Percentiles rank a stretch among this genome's conserved stretches.
Conservation (phyloP, 2,888 invertebrate genomes). For the Sacculina carcini region DNA sequence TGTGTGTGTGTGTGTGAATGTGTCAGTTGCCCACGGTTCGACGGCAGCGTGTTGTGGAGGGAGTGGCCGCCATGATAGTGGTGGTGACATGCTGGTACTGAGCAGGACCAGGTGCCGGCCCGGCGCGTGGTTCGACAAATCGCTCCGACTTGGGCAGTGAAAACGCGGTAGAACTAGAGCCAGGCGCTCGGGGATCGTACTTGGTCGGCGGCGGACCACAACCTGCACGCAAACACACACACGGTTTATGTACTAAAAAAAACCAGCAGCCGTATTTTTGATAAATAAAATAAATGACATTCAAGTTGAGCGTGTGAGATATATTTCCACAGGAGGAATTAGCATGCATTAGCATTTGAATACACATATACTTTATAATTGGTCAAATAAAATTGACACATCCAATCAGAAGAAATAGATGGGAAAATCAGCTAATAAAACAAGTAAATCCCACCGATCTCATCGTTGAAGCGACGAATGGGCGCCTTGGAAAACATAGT, state of each 20-base stretch:
- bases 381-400: background rate
- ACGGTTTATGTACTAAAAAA: too few species aligned
- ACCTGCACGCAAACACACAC: background rate
- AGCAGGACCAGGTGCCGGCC: background rate
- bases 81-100: conserved; percentile 2
- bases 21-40: too few species aligned
- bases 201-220: background rate
- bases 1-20: too few species aligned
- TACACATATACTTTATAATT: background rate
- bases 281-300: background rate
- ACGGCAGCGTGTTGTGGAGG: too few species aligned
- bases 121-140: background rate
- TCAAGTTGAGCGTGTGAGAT: too few species aligned
- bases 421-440: background rate
- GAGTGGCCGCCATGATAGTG: too few species aligned
- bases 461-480: background rate
- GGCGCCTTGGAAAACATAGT: background rate
- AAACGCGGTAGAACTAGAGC: background rate
- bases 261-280: background rate
- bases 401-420: background rate
- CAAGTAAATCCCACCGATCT: background rate
- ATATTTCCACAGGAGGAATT: background rate
- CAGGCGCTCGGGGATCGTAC: background rate
- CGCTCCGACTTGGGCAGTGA: background rate
- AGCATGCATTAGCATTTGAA: background rate